Conservation (phyloP, 2,888 invertebrate genomes). For the Bhutanitis thaidina region DNA sequence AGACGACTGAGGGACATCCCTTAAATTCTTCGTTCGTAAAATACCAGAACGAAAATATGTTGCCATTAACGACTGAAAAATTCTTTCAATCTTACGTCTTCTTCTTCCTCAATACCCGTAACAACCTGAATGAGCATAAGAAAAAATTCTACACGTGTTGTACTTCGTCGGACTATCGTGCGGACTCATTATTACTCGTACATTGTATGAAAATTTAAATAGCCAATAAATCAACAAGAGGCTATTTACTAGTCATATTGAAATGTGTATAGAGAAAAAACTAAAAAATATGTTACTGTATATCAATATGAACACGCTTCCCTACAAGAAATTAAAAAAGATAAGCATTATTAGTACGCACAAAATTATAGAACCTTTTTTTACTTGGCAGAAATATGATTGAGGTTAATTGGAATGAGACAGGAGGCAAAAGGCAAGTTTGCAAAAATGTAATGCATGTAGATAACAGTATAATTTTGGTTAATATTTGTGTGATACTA, state of each 20-base stretch:
- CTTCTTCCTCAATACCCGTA: too few species aligned
- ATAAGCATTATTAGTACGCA: slow-evolving; percentile 2
- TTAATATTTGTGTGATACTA: too few species aligned
- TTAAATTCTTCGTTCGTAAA: too few species aligned
- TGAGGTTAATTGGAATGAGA: slow-evolving; percentile 55
- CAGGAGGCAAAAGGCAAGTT: slow-evolving; percentile 57
- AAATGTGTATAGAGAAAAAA: slow-evolving; percentile 13
- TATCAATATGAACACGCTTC: too few species aligned
- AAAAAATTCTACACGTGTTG: neutral
- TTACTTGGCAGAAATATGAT: slow-evolving; percentile 65
- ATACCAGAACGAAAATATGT: too few species aligned
- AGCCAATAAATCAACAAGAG: slow-evolving; percentile 18
- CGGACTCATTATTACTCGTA: neutral
- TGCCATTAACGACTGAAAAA: too few species aligned
- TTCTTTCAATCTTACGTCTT: too few species aligned
- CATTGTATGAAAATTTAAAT: slow-evolving; percentile 18
- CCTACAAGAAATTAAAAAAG: too few species aligned
- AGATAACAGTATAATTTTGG: too few species aligned
- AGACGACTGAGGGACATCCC: too few species aligned
- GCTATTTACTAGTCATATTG: slow-evolving; percentile 13
- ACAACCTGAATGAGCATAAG: neutral
- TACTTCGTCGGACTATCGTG: neutral
- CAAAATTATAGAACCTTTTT: slow-evolving; percentile 22
- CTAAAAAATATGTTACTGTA: too few species aligned
- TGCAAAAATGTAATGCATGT: neutral